Evolutionary conservation across 2,113 vertebrate species (phyloP).

Genomic region (Oncorhynchus tshawytscha): DNA sequence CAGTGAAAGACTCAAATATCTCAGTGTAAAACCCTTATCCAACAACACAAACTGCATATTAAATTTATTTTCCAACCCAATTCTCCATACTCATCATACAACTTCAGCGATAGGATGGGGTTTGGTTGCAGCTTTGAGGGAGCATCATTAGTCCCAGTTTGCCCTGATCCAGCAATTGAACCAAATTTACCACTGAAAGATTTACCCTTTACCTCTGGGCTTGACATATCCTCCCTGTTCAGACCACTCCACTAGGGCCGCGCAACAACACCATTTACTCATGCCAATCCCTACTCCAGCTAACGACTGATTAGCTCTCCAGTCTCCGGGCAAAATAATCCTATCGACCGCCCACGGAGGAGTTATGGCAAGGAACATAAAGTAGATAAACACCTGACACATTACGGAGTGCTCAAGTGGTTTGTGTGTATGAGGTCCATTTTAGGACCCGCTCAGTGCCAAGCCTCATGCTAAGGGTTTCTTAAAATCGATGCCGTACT

Average conservation of each 20-base stretch:
- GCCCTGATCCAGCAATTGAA: not conserved
- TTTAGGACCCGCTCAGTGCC: not conserved
- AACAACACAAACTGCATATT: not conserved
- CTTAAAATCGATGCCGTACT: too few species aligned
- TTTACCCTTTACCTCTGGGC: not conserved
- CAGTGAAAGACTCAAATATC: too few species aligned
- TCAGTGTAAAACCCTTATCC: not conserved
- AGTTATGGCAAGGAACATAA: not conserved
- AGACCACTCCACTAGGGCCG: not conserved
- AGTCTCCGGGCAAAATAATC: constrained; percentile 20
- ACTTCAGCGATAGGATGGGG: too few species aligned
- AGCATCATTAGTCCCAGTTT: not conserved
- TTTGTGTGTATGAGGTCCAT: too few species aligned
- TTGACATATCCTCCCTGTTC: not conserved
- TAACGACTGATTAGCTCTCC: constrained; percentile 33
- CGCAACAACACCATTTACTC: not conserved
- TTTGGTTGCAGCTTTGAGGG: too few species aligned
- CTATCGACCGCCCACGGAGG: constrained; percentile 9
- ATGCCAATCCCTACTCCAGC: constrained; percentile 9
- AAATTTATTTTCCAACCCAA: not conserved
- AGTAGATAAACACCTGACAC: not conserved
- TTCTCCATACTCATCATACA: not conserved
- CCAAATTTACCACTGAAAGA: not conserved
- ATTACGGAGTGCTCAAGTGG: too few species aligned
- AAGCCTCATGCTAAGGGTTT: not conserved